Conservation (phyloP, 2,888 invertebrate genomes). For the Drosophila helvetica region DNA sequence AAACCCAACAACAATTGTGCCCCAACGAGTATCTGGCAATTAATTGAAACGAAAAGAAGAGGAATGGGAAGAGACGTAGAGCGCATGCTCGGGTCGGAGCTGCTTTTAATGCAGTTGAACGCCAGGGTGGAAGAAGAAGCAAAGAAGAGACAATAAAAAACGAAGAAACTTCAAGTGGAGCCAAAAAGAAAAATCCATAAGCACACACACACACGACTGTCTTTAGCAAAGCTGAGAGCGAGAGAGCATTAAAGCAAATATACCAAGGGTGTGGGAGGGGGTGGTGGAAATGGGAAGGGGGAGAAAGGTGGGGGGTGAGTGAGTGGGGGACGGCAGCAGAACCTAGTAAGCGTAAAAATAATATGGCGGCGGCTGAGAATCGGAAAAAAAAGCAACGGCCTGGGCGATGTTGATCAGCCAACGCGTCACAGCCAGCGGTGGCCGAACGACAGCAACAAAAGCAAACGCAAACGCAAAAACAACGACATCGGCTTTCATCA, state of each 20-base stretch:
- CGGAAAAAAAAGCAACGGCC: conserved; percentile 34
- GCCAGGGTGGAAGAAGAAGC: conserved; percentile 41
- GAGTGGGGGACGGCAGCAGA: conserved; percentile 44
- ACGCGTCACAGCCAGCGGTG: neutral
- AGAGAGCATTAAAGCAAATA: conserved; percentile 61
- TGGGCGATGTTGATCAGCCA: conserved; percentile 13
- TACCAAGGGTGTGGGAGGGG: conserved; percentile 21
- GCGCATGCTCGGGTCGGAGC: conserved; percentile 63
- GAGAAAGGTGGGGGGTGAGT: neutral
- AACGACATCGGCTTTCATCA: conserved; percentile 53
- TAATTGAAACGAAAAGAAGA: conserved; percentile 45
- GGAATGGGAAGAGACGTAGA: conserved; percentile 42
- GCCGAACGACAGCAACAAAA: conserved; percentile 14
- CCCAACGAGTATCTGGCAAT: conserved; percentile 54
- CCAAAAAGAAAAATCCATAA: conserved; percentile 16
- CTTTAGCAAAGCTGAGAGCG: conserved; percentile 17
- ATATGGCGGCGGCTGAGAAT: conserved; percentile 67
- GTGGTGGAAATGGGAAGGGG: conserved; percentile 10
- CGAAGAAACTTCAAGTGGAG: conserved; percentile 26
- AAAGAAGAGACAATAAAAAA: conserved; percentile 50
- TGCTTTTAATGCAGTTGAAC: conserved; percentile 67
- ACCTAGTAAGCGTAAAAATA: conserved; percentile 69
- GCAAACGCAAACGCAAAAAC: conserved; percentile 45
- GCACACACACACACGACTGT: conserved; percentile 11
- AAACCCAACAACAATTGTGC: conserved; percentile 26